Evolutionary conservation across 2,888 invertebrate genomes (phyloP).

Genomic region (Pherbina coryleti): DNA sequence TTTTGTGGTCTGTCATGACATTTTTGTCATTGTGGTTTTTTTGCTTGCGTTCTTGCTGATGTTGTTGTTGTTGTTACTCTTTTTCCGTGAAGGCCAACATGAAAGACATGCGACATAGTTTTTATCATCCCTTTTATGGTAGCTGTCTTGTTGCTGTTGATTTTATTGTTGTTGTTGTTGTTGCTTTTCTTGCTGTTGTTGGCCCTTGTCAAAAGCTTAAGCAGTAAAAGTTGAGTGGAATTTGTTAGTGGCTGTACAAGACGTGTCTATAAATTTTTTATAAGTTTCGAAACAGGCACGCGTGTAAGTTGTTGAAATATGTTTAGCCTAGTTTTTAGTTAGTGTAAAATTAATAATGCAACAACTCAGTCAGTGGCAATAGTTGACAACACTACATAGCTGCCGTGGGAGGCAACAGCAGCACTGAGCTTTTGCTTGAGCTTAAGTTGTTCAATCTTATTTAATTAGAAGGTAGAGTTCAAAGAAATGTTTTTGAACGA

Average conservation of each 20-base stretch:
- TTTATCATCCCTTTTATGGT: not conserved
- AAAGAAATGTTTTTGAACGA: too few species aligned
- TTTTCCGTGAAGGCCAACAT: not conserved
- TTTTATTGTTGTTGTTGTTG: constrained; percentile 12
- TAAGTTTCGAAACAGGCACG: constrained; percentile 44
- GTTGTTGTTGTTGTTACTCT: not conserved
- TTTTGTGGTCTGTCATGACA: constrained; percentile 19
- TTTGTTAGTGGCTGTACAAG: constrained; percentile 47
- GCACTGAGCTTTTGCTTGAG: not conserved
- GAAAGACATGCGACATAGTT: not conserved
- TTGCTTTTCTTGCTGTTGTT: not conserved
- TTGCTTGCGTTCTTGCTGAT: not conserved
- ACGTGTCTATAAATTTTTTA: constrained; percentile 59
- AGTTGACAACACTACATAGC: not conserved
- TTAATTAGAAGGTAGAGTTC: too few species aligned
- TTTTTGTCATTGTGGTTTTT: not conserved
- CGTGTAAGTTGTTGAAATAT: not conserved
- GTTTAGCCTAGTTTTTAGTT: not conserved
- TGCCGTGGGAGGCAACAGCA: not conserved
- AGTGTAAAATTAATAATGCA: not conserved
- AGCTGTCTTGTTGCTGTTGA: not conserved
- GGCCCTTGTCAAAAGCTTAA: not conserved
- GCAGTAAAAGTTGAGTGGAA: constrained; percentile 2
- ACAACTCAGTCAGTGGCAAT: not conserved
- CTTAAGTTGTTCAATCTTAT: too few species aligned